Evolutionary conservation across 2,113 vertebrate species (phyloP), one percentile per base, ranked within the genome.

Genomic region (Hydrochoerus hydrochaeris): DNA sequence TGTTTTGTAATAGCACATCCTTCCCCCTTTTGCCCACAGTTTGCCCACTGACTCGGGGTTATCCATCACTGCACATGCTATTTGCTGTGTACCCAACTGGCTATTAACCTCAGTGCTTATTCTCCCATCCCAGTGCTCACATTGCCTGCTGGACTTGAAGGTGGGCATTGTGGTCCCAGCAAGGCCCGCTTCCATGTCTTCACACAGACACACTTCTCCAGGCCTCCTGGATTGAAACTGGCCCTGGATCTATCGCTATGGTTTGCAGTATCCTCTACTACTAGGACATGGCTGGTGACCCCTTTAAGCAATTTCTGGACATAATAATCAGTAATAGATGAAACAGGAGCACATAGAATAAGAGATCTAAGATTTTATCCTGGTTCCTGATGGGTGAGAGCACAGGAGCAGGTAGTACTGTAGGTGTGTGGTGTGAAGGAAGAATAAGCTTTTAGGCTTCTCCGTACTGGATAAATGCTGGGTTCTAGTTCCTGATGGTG

Each of bases 291-390:
- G 4, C 63, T 80, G 52, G 49, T 38, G 35, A 52, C 26, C 46
- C 69, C 62, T 75, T 92, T 60, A 69, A 87, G 57, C 52, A 92
- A 41, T 22, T 91, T n/a, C 60, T 88, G 81, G 90, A 62, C 41
- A 11, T n/a, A 14, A 88, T 88, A 62, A n/a, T 26, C 77, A 52
- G 13, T 38, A 78, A 9, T 4, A 32, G 14, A 12, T 44, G 10
- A 86, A 83, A 62, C 10, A 69, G 54, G 65, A 89, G 11, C 24
- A 17, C 41, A 62, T 44, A 81, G 60, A 90, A 73, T 28, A 35
- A 78, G 82, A 65, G 11, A 5, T 38, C 30, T 49, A 93, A 75
- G 19, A 52, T 67, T 78, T 62, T 60, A 46, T 30, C 2, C 41
- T 20, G 32, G n/a, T 38, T 78, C 77, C 65, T 94, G 58, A 52